phyloP scores from a whole-genome alignment of 2,888 invertebrate genomes.

The Julus scandinavius region DNA sequence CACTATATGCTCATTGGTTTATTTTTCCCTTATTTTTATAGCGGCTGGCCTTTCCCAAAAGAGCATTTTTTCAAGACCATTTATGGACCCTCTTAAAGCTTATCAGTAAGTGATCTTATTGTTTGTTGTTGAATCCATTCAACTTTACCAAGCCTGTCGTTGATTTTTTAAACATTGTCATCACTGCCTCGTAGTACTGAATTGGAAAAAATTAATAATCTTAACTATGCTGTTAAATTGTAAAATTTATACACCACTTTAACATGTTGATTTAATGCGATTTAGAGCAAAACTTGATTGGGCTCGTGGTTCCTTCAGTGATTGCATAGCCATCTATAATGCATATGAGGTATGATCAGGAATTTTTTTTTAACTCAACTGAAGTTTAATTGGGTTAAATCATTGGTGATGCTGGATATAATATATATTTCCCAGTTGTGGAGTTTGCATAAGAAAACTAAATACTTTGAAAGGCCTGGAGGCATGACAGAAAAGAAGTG shows the following conservation, averaged over 20 bases:
- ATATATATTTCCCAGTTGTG: conserved; percentile 72
- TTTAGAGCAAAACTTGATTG: conserved; percentile 82
- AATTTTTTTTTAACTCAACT: background rate
- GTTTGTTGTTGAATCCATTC: background rate
- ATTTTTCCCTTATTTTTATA: conserved; percentile 64
- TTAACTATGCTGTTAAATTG: too few relatives aligned
- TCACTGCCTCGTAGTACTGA: too few relatives aligned
- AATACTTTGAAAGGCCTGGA: conserved; percentile 69
- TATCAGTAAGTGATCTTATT: background rate
- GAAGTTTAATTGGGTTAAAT: background rate
- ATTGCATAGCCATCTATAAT: conserved; percentile 82
- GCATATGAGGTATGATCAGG: conserved; percentile 75
- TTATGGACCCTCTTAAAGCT: conserved; percentile 68
- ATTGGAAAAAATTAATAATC: too few relatives aligned
- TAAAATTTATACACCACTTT: background rate
- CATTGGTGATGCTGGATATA: background rate
- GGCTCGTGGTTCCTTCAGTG: conserved; percentile 85
- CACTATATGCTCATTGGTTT: background rate
- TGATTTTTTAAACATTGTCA: too few relatives aligned
- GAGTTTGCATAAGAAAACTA: conserved; percentile 72
- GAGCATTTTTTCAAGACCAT: conserved; percentile 81
- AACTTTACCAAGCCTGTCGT: background rate
- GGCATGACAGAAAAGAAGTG: conserved; percentile 72
- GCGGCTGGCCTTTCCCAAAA: conserved; percentile 85
- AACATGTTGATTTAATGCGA: background rate